Evolutionary conservation across 1,140 invertebrate genomes (phyloP).

Genomic region (Drosophila varians): DNA sequence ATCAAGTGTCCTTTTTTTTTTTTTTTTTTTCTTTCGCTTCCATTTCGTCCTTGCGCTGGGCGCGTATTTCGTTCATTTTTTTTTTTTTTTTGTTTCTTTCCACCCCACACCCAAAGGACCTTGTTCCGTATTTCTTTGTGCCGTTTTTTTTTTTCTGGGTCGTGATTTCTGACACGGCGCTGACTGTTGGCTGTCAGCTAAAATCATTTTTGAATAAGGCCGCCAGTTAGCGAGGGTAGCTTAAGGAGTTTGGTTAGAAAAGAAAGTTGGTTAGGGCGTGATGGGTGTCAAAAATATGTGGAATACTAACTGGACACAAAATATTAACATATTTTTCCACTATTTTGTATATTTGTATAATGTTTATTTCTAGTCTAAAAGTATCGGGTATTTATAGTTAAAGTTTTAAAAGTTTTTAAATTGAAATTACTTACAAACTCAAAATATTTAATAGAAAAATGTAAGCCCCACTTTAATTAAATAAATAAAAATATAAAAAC

Average conservation of each 20-base stretch:
- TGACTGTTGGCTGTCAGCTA: constrained; percentile 66
- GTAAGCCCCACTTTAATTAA: no score
- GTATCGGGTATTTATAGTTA: no score
- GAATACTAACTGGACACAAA: no score
- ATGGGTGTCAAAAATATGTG: no score
- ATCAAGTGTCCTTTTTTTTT: constrained; percentile 44
- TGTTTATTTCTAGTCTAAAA: no score
- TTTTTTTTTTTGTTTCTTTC: neutral
- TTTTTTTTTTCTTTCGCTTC: constrained; percentile 5
- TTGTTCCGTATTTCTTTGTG: constrained; percentile 38
- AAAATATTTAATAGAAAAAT: no score
- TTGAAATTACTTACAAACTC: no score
- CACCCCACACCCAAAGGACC: constrained; percentile 7
- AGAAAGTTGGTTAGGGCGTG: neutral
- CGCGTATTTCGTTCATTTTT: neutral
- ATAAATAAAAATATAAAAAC: no score
- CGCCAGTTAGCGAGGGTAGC: constrained; percentile 42
- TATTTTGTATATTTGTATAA: no score
- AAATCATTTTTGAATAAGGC: constrained; percentile 63
- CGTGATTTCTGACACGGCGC: constrained; percentile 61
- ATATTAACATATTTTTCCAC: no score
- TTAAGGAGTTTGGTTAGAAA: neutral
- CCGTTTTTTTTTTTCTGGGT: constrained; percentile 22
- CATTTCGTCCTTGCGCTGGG: neutral
- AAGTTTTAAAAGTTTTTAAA: no score